These are phyloP conservation scores for Eupleurogrammus muticus DNA, from an alignment of 2,797 vertebrate species.

Conservation along the genomic window DNA sequence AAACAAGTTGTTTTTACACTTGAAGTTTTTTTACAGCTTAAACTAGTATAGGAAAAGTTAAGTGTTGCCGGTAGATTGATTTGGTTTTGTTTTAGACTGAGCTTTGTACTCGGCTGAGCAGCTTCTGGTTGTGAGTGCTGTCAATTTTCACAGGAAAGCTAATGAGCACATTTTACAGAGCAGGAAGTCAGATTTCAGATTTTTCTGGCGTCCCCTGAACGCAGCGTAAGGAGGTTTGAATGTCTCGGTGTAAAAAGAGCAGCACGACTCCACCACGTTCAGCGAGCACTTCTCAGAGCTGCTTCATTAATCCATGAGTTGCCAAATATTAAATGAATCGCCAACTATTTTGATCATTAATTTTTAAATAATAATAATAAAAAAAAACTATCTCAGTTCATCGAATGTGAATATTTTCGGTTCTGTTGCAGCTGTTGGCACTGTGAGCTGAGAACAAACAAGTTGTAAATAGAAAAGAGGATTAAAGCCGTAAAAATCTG, in stretches of 20 bases:
- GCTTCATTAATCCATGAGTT: neutral
- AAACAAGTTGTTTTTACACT: neutral
- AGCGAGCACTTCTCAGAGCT: neutral
- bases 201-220: neutral
- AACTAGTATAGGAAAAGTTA: neutral
- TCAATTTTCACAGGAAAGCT: neutral
- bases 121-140: too few relatives aligned
- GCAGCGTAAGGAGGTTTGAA: neutral
- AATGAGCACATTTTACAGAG: neutral
- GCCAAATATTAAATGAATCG: neutral
- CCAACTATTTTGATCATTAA: too few relatives aligned
- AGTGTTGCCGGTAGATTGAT: neutral
- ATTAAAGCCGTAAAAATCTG: neutral
- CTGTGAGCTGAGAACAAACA: neutral
- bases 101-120: neutral
- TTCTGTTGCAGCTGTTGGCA: neutral
- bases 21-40: neutral
- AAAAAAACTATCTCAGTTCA: too few relatives aligned
- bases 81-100: neutral
- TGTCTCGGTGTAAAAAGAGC: neutral
- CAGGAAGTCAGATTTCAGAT: neutral
- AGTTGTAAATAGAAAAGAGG: neutral
- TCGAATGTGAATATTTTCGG: too few relatives aligned
- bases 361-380: too few relatives aligned
- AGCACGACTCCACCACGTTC: too few relatives aligned